A percentile compares a stretch with the other conserved stretches of the same genome.
Evolutionary conservation across 2,797 vertebrate species (phyloP).

Genomic region (Poecilia picta): DNA sequence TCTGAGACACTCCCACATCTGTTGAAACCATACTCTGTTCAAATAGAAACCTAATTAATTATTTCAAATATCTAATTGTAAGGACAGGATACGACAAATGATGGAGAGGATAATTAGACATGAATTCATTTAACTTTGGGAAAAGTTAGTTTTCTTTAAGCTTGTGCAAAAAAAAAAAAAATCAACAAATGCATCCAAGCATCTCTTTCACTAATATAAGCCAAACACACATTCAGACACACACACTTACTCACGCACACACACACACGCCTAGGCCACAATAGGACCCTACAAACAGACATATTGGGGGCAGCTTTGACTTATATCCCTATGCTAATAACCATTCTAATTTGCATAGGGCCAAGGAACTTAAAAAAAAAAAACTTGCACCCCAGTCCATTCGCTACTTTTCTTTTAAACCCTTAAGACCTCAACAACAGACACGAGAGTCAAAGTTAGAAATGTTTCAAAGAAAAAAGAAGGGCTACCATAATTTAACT

Average conservation of each 20-base stretch:
- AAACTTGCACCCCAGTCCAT: slow-evolving; percentile 3
- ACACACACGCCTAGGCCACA: slow-evolving; percentile 49
- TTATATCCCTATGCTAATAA: slow-evolving; percentile 87
- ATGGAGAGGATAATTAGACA: not conserved
- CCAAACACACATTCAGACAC: slow-evolving; percentile 6
- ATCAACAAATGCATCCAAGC: slow-evolving; percentile 1
- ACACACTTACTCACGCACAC: slow-evolving; percentile 29
- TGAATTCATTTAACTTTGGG: not conserved
- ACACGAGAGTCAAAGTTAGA: slow-evolving; percentile 38
- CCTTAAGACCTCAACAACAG: slow-evolving; percentile 53
- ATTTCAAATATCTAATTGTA: not conserved
- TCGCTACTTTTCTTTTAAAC: slow-evolving; percentile 41
- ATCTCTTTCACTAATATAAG: not conserved
- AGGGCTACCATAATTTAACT: slow-evolving; percentile 29
- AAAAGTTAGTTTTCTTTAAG: not conserved
- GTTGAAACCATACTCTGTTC: not conserved
- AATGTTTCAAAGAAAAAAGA: slow-evolving; percentile 40
- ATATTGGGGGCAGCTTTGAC: slow-evolving; percentile 83
- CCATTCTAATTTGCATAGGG: slow-evolving; percentile 74
- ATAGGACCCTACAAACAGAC: slow-evolving; percentile 73
- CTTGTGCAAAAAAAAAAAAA: slow-evolving; percentile 4
- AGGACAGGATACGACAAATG: not conserved
- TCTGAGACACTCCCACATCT: not conserved
- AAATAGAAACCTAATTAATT: not conserved
- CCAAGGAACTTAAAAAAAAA: slow-evolving; percentile 39